Evolutionary conservation across 2,113 vertebrate species (phyloP).

Genomic region (Siniperca chuatsi): DNA sequence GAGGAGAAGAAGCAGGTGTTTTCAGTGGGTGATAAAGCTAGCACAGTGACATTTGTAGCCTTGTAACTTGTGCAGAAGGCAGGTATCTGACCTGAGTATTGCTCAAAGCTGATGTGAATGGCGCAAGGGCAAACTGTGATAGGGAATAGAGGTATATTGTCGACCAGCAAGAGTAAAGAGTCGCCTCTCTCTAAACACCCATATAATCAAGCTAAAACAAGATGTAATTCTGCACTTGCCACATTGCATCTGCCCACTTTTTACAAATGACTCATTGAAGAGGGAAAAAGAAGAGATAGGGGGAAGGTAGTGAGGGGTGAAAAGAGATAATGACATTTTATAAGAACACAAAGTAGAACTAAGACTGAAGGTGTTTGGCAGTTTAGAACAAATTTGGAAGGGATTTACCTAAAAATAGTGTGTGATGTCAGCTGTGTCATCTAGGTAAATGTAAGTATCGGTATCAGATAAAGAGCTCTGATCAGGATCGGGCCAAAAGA

Average conservation of each 20-base stretch:
- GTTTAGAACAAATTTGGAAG: not conserved
- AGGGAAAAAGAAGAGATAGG: not conserved
- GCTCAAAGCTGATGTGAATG: constrained; percentile 9
- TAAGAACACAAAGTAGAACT: not conserved
- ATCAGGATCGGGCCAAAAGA: not conserved
- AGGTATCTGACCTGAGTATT: not conserved
- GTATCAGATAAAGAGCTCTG: not conserved
- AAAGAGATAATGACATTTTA: not conserved
- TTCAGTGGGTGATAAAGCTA: constrained; percentile 28
- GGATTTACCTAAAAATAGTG: not conserved
- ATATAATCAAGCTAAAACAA: constrained; percentile 8
- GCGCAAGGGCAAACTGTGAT: not conserved
- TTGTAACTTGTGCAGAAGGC: constrained; percentile 1
- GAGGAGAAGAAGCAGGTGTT: constrained; percentile 20
- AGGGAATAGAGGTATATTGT: not conserved
- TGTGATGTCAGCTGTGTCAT: not conserved
- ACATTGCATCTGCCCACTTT: not conserved
- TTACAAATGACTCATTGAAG: constrained; percentile 1
- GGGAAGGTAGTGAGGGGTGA: too few species aligned
- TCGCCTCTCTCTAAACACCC: not conserved
- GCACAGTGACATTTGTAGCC: constrained; percentile 28
- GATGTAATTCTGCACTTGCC: constrained; percentile 10
- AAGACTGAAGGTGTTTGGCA: not conserved
- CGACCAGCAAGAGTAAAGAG: constrained; percentile 1
- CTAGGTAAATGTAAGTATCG: not conserved